Conservation (phyloP, 2,888 invertebrate species). For the Thyatira batis region DNA sequence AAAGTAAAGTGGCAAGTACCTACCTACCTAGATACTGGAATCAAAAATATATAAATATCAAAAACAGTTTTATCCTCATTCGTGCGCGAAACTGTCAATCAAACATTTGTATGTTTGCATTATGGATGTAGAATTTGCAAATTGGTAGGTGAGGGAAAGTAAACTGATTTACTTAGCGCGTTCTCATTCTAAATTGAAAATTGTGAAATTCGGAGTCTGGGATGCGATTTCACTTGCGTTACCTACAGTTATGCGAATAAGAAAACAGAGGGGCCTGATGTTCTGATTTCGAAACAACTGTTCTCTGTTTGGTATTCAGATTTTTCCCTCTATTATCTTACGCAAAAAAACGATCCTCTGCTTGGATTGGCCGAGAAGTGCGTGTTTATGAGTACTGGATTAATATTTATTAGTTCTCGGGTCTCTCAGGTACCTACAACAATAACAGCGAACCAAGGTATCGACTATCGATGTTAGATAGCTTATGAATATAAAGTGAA, state of each 20-base stretch:
- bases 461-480: conserved; percentile 54
- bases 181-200: conserved; percentile 49
- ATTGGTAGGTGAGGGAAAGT: conserved; percentile 60
- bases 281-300: conserved; percentile 49
- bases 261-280: conserved; percentile 38
- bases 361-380: conserved; percentile 41
- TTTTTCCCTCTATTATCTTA: conserved; percentile 46
- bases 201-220: conserved; percentile 59
- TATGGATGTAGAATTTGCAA: conserved; percentile 14
- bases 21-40: too few relatives aligned
- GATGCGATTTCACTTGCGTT: conserved; percentile 50
- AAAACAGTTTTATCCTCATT: too few relatives aligned
- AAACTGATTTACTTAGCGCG: conserved; percentile 56
- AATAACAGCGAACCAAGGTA: conserved; percentile 62
- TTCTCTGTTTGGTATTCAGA: conserved; percentile 47
- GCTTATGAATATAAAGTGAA: conserved; percentile 67
- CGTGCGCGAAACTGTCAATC: neutral
- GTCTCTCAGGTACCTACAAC: conserved; percentile 33
- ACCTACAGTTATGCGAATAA: conserved; percentile 50
- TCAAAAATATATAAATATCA: too few relatives aligned
- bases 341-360: conserved; percentile 42
- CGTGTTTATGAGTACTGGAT: conserved; percentile 45
- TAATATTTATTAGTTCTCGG: conserved; percentile 70
- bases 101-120: neutral
- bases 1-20: too few relatives aligned